Percentiles rank a stretch among this genome's conserved stretches.
Conservation (phyloP, 2,113 vertebrate species). For the Cebus imitator region DNA sequence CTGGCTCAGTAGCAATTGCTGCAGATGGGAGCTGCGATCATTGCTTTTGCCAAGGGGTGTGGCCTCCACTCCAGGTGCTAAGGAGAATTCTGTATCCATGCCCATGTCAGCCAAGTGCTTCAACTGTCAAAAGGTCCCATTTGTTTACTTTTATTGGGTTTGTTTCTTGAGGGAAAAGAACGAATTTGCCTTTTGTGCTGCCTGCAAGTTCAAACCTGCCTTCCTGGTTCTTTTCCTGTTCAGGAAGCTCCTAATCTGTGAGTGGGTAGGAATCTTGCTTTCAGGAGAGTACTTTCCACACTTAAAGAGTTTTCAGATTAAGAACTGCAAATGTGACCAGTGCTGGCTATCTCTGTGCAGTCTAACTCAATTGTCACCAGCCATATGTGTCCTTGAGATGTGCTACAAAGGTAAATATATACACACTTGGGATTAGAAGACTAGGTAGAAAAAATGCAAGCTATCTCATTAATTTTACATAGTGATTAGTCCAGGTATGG, state of each 20-base stretch:
- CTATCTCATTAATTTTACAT: not conserved
- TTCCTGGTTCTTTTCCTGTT: not conserved
- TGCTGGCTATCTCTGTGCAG: accelerated
- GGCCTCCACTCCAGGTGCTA: not conserved
- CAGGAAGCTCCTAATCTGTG: not conserved
- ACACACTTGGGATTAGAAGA: not conserved
- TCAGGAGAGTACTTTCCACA: not conserved
- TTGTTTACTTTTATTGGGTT: not conserved
- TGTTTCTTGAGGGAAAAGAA: not conserved
- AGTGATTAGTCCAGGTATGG: no score
- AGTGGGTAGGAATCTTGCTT: not conserved
- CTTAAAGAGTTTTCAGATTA: no score
- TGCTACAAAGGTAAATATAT: not conserved
- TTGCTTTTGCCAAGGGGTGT: not conserved
- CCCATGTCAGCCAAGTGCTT: no score
- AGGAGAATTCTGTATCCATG: accelerated
- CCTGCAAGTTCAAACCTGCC: not conserved
- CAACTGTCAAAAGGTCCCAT: not conserved
- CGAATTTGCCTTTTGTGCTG: not conserved
- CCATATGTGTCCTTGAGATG: not conserved
- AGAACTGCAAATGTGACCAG: accelerated
- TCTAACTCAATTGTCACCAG: no score
- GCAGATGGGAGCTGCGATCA: not conserved
- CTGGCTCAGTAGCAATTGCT: not conserved
- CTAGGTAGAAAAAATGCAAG: not conserved